Base-by-base conservation (phyloP, 2,113 vertebrate species). In the Struthidea cinerea region DNA sequence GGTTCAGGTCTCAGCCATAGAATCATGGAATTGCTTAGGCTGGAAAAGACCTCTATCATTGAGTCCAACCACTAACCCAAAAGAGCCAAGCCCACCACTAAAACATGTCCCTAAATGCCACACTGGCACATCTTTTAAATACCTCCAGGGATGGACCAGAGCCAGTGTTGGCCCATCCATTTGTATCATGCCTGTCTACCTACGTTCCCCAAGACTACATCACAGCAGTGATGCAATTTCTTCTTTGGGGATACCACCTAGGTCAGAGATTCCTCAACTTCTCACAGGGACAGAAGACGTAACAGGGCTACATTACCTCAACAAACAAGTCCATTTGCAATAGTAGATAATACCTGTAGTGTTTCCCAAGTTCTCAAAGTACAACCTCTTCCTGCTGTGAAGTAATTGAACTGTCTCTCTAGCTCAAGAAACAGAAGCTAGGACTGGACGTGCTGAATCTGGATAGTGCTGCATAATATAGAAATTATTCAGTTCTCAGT, bases 121-220 rank as follows among this genome's bases (percentile, higher is more conserved):
- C 27, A 30, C 7, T 13, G 53, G 49, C n/a, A 55, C 18, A 32
- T 75, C 23, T 65, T 71, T 49, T 19, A 33, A 64, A 28, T 18
- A 27, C 12, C 9, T 37, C 22, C 32, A 65, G 27, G 42, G 14
- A 15, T 23, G 42, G 21, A 14, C 8, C 23, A 6, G 28, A 60
- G 73, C 23, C 49, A 65, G 2, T 3, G 7, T 1, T 52, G 74
- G 46, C 11, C 55, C 30, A 68, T 11, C 26, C 47, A 37, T 50
- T 67, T 3, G 0, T 14, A 8, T 7, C 35, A 39, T 0, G 1
- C 8, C 15, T 10, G 2, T 27, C 65, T 41, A 50, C 15, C 22
- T 19, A 2, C 1, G 1, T 46, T 67, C 44, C 67, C 42, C 35
- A 21, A 10, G 16, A 46, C 19, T 4, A 52, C 5, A 16, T 16